Base-by-base conservation (phyloP, 2,113 vertebrate genomes). In the Cinclus cinclus region DNA sequence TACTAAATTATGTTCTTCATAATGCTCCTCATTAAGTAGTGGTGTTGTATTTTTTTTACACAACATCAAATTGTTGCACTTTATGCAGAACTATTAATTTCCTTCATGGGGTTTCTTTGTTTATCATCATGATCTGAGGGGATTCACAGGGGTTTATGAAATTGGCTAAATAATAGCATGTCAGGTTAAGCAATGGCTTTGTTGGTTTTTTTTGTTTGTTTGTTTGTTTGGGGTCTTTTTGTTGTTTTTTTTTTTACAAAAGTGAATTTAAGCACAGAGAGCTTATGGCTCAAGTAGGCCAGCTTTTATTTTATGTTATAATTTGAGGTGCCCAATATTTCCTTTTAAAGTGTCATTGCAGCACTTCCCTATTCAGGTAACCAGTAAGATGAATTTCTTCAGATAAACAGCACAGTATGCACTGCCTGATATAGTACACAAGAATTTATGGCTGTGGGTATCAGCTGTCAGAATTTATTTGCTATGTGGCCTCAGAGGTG, bases 61-160 rank as follows among this genome's bases (percentile, higher is more conserved):
- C 59, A 35, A 41, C 70, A 35, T 39, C 4, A 0, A 89, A 89
- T 83, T 47, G 15, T 33, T 71, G 60, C 23, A 71, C 28, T 85
- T 94, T n/a, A 53, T 49, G 30, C 23, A 87, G 63, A 91, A 42
- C 50, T 89, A 73, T 65, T 84, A 69, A 87, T 92, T 94, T 94
- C 15, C 23, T 53, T 89, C 46, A 24, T 24, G 47, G 20, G 24
- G 3, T 56, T 92, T 82, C 44, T 89, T 78, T 84, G 49, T 82
- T 92, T 94, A 78, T 90, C 47, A 67, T 28, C 59, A 74, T 1
- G 11, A 69, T 62, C 86, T 77, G 79, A 75, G 73, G 27, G 27
- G 21, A 78, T 87, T 92, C 55, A 25, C 31, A 18, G 8, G 75
- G 11, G 89, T 94, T 91, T 69, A 62, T 82, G 28, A 69, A 92